Percentiles rank a stretch among this genome's conserved stretches.
These are phyloP conservation scores for Chrysotoxum bicinctum DNA, from an alignment of 2,888 invertebrate species.

Conservation along the genomic window DNA sequence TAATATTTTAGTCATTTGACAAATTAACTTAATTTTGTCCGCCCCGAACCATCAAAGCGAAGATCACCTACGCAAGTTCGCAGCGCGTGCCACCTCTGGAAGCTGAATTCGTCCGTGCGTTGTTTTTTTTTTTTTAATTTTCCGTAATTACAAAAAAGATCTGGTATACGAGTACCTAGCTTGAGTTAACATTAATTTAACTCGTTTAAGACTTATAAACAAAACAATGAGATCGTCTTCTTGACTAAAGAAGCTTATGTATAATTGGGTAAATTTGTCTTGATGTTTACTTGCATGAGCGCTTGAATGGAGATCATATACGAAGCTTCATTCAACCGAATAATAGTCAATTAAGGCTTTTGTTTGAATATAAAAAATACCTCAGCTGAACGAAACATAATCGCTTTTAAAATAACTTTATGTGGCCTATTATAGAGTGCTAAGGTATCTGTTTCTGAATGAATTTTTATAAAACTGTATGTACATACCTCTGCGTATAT, in stretches of 20 bases:
- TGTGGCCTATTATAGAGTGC: conserved; percentile 11
- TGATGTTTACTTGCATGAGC: conserved; percentile 50
- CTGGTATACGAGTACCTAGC: neutral
- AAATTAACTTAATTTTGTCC: conserved; percentile 38
- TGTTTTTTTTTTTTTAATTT: conserved; percentile 11
- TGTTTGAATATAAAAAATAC: conserved; percentile 2
- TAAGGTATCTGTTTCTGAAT: conserved; percentile 25
- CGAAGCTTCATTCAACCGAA: conserved; percentile 52
- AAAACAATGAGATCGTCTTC: neutral
- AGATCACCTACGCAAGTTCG: conserved; percentile 37
- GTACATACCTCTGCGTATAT: conserved; percentile 2
- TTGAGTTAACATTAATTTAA: conserved; percentile 29
- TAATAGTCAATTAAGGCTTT: conserved; percentile 65
- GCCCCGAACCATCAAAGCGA: conserved; percentile 1
- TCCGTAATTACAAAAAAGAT: neutral
- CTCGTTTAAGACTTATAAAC: conserved; percentile 22
- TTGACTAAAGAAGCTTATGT: conserved; percentile 27
- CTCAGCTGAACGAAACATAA: conserved; percentile 38
- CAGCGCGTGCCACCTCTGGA: conserved; percentile 8
- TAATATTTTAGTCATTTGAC: conserved; percentile 33
- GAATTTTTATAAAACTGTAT: conserved; percentile 18
- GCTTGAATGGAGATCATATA: conserved; percentile 51
- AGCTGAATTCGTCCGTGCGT: neutral
- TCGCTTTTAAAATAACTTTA: conserved; percentile 1
- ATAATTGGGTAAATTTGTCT: conserved; percentile 56